Evolutionary conservation across 2,888 invertebrate genomes (phyloP).

Genomic region (Strigamia crassipes): DNA sequence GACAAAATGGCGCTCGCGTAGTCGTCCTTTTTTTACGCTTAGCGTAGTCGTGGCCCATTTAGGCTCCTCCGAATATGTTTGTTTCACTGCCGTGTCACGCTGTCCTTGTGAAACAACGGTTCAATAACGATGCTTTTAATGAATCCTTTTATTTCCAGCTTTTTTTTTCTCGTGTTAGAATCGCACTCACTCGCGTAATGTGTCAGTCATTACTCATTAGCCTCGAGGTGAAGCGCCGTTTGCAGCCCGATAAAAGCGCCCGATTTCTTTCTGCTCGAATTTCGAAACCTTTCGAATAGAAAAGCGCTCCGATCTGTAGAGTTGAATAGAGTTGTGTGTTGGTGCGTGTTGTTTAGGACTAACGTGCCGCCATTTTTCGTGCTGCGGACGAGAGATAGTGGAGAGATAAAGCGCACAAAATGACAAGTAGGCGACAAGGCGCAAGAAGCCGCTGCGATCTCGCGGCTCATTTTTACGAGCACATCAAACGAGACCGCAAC

Average conservation of each 20-base stretch:
- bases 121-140: background rate
- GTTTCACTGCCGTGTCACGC: too few relatives aligned
- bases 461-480: constrained; percentile 1
- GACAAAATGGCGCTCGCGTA: too few relatives aligned
- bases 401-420: background rate
- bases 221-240: background rate
- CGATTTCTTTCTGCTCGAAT: too few relatives aligned
- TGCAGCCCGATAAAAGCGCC: background rate
- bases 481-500: constrained; percentile 2
- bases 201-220: constrained; percentile 10
- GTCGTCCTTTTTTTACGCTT: too few relatives aligned
- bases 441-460: constrained; percentile 1
- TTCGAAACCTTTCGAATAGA: background rate
- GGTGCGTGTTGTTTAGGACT: too few relatives aligned
- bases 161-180: background rate
- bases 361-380: too few relatives aligned
- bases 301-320: background rate
- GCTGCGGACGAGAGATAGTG: too few relatives aligned
- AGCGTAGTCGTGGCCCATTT: too few relatives aligned
- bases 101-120: too few relatives aligned
- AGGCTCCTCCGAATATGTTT: too few relatives aligned
- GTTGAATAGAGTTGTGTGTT: background rate
- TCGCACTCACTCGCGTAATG: background rate
- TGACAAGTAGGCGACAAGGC: constrained; percentile 1
- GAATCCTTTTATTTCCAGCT: background rate